Evolutionary conservation across 2,888 invertebrate species (phyloP).

Genomic region (Brachypalpus laphriformis): DNA sequence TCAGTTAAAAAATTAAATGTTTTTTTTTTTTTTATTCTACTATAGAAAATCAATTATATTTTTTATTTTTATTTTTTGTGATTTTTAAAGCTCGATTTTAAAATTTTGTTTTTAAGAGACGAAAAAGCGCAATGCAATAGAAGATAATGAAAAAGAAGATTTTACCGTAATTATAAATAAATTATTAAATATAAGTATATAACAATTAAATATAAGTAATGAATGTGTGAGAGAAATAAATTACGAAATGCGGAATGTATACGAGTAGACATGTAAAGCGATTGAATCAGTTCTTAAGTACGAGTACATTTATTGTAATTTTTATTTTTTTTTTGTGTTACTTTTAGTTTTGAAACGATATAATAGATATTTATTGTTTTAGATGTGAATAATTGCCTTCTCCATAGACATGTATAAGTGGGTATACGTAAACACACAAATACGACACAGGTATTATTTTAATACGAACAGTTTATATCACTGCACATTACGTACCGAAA

Average conservation of each 20-base stretch:
- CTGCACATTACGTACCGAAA: conserved; percentile 76
- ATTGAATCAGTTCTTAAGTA: conserved; percentile 31
- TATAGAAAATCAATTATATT: background rate
- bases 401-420: conserved; percentile 62
- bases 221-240: conserved; percentile 1
- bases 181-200: conserved; percentile 4
- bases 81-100: conserved; percentile 1
- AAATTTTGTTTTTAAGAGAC: conserved; percentile 37
- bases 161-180: conserved; percentile 5
- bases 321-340: conserved; percentile 10
- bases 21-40: conserved; percentile 48
- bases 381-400: conserved; percentile 38
- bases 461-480: conserved; percentile 35
- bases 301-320: conserved; percentile 12
- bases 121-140: conserved; percentile 69
- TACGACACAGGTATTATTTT: conserved; percentile 60
- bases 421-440: conserved; percentile 65
- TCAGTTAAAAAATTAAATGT: conserved; percentile 77
- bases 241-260: conserved; percentile 15
- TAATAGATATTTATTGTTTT: conserved; percentile 1
- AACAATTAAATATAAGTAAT: conserved; percentile 12
- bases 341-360: conserved; percentile 10
- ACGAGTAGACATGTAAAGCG: conserved; percentile 52
- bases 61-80: conserved; percentile 2
- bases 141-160: conserved; percentile 35